Conservation (phyloP, 1,140 invertebrate genomes). For the Heliconius melpomene region DNA sequence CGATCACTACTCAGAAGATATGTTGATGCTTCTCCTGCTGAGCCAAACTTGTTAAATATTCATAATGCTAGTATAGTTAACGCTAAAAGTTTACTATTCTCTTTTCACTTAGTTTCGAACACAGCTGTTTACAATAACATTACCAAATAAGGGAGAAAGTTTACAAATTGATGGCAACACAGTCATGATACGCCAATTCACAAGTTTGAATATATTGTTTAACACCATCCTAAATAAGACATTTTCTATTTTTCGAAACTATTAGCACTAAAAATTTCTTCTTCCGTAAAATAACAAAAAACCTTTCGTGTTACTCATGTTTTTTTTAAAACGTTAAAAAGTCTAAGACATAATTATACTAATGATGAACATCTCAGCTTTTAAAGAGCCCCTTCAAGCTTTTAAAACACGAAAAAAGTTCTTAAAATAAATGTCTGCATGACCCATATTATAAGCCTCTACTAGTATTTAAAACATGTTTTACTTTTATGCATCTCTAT, state of each 20-base stretch:
- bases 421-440: neutral
- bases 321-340: neutral
- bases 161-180: neutral
- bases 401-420: neutral
- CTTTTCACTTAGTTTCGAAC: neutral
- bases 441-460: neutral
- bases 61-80: neutral
- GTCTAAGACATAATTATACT: too few relatives aligned
- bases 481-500: neutral
- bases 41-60: neutral
- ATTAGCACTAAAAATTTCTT: neutral
- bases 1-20: too few relatives aligned
- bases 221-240: neutral
- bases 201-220: neutral
- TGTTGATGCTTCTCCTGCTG: too few relatives aligned
- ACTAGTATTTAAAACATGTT: neutral
- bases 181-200: neutral
- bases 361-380: neutral
- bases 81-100: neutral
- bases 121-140: neutral
- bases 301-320: too few relatives aligned
- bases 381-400: neutral
- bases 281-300: too few relatives aligned
- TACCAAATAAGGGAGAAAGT: constrained; percentile 8
- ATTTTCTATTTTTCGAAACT: neutral